These are phyloP conservation scores for Pogonomyrmex barbatus DNA, from an alignment of 1,140 invertebrate species.

Conservation along the genomic window DNA sequence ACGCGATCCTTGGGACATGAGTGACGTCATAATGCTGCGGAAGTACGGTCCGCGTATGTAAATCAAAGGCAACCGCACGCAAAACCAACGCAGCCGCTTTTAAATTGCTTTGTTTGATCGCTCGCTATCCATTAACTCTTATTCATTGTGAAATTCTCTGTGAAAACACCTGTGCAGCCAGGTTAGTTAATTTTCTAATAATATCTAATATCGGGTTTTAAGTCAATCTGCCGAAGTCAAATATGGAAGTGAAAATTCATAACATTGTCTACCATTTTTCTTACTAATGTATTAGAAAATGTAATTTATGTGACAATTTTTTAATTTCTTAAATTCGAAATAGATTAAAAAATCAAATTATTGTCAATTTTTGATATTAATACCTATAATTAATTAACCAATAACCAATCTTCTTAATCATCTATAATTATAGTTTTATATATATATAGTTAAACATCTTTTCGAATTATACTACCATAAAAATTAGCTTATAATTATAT, in stretches of 20 bases:
- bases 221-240: neutral
- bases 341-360: neutral
- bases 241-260: neutral
- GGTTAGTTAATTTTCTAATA: neutral
- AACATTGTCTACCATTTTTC: neutral
- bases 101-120: constrained; percentile 84
- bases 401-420: neutral
- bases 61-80: constrained; percentile 84
- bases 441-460: neutral
- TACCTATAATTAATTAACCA: neutral
- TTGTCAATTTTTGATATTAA: neutral
- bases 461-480: neutral
- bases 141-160: constrained; percentile 28
- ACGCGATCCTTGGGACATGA: constrained; percentile 79
- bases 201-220: neutral
- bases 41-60: constrained; percentile 81
- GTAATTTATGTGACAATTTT: neutral
- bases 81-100: constrained; percentile 78
- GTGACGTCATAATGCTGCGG: constrained; percentile 85
- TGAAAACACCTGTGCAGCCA: neutral
- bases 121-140: constrained; percentile 80
- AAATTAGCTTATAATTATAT: constrained; percentile 21
- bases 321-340: neutral
- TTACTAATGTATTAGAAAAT: neutral
- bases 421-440: neutral